These are phyloP conservation scores for Pygocentrus nattereri DNA, from an alignment of 2,797 vertebrate genomes.

Conservation along the genomic window DNA sequence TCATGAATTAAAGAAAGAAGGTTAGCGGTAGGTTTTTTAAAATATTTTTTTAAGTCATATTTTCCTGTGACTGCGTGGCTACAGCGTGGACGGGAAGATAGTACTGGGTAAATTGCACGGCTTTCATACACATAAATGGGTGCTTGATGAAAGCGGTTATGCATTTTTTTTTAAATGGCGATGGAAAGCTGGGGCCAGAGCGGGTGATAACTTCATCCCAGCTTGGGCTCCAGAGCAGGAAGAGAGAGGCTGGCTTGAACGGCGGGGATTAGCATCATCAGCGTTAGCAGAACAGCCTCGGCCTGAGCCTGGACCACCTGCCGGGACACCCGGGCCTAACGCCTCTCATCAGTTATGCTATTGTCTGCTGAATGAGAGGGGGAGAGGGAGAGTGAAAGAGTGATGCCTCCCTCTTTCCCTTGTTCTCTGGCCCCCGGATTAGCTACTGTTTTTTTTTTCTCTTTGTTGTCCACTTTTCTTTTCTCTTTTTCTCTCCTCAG, in stretches of 20 bases:
- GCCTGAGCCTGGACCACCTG: conserved; percentile 76
- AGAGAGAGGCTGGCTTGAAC: conserved; percentile 84
- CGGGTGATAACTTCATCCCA: conserved; percentile 95
- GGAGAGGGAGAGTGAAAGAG: conserved; percentile 32
- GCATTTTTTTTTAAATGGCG: conserved; percentile 85
- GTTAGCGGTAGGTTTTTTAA: not conserved
- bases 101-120: conserved; percentile 87
- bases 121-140: conserved; percentile 90
- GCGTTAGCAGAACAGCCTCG: conserved; percentile 18
- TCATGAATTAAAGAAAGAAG: not conserved
- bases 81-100: conserved; percentile 74
- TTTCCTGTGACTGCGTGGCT: conserved; percentile 86
- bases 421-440: conserved; percentile 36
- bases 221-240: conserved; percentile 86
- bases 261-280: conserved; percentile 80
- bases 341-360: conserved; percentile 91
- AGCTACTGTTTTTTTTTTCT: conserved; percentile 24
- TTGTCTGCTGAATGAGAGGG: conserved; percentile 79
- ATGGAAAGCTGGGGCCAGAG: conserved; percentile 87
- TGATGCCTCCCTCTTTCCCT: conserved; percentile 49
- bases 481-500: conserved; percentile 24
- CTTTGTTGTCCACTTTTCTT: conserved; percentile 15
- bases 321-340: conserved; percentile 84
- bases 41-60: conserved; percentile 68
- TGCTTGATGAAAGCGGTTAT: conserved; percentile 83